phyloP scores from a whole-genome alignment of 2,797 vertebrate genomes.

The Esox lucius region DNA sequence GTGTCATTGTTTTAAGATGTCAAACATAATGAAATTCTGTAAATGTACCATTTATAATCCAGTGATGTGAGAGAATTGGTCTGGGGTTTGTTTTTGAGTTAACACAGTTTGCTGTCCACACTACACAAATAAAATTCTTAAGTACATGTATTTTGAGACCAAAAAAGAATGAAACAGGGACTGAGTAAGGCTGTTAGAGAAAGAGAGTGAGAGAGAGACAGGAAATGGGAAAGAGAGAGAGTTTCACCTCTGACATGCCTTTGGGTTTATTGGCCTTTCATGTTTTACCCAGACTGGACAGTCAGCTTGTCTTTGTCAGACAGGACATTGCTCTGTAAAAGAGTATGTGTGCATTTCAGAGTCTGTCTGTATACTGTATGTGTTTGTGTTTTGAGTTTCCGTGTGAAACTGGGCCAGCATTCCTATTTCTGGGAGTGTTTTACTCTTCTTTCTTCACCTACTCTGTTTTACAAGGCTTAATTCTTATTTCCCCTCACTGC shows the following conservation, averaged over 20 bases:
- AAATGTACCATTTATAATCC: no score
- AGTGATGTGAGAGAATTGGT: no score
- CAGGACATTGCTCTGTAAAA: background rate
- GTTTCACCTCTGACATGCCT: background rate
- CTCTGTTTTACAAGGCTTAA: background rate
- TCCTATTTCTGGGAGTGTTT: background rate
- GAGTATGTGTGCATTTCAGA: background rate
- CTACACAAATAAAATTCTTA: no score
- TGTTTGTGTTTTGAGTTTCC: background rate
- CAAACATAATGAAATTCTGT: no score
- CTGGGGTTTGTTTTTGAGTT: no score
- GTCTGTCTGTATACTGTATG: background rate
- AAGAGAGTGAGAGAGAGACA: background rate
- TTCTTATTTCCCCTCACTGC: background rate
- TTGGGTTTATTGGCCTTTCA: slow-evolving; percentile 1
- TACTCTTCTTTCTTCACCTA: background rate
- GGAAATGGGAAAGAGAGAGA: background rate
- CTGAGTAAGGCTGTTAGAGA: background rate
- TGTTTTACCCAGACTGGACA: background rate
- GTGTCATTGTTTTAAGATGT: no score
- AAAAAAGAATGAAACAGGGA: background rate
- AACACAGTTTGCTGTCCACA: no score
- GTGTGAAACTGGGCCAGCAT: slow-evolving; percentile 3
- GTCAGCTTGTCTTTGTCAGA: background rate
- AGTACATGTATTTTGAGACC: background rate